Evolutionary conservation across 2,113 vertebrate species (phyloP).

Genomic region (Ploceus nigricollis): DNA sequence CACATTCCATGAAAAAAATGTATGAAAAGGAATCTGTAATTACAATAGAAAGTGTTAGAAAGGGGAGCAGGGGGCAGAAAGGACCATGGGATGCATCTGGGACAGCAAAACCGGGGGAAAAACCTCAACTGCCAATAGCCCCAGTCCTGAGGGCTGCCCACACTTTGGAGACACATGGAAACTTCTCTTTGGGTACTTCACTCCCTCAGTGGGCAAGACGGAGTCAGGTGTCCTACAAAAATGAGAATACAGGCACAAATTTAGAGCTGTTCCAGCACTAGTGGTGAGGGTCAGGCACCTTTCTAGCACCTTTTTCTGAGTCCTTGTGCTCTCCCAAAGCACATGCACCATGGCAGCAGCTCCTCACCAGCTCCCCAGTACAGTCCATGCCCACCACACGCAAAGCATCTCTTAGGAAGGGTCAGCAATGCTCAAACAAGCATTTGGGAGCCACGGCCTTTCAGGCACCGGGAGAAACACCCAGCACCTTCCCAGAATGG

Average conservation of each 20-base stretch:
- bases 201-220: fast-evolving
- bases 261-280: not conserved
- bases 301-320: not conserved
- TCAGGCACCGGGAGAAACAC: not conserved
- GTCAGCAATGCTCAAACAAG: not conserved
- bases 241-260: not conserved
- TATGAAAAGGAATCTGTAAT: not conserved
- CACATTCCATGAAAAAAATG: not conserved
- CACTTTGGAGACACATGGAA: fast-evolving
- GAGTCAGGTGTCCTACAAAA: not conserved
- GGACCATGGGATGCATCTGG: not conserved
- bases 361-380: not conserved
- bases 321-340: not conserved
- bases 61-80: not conserved
- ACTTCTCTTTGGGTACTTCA: not conserved
- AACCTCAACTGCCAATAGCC: not conserved
- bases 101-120: not conserved
- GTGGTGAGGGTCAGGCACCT: not conserved
- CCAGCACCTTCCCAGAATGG: not conserved
- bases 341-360: not conserved
- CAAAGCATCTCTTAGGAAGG: not conserved
- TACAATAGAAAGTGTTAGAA: not conserved
- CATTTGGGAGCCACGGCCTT: not conserved
- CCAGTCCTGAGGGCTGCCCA: not conserved
- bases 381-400: fast-evolving